These are phyloP conservation scores for Parapristionchus giblindavisi DNA, from an alignment of 2,888 invertebrate species.

Conservation along the genomic window DNA sequence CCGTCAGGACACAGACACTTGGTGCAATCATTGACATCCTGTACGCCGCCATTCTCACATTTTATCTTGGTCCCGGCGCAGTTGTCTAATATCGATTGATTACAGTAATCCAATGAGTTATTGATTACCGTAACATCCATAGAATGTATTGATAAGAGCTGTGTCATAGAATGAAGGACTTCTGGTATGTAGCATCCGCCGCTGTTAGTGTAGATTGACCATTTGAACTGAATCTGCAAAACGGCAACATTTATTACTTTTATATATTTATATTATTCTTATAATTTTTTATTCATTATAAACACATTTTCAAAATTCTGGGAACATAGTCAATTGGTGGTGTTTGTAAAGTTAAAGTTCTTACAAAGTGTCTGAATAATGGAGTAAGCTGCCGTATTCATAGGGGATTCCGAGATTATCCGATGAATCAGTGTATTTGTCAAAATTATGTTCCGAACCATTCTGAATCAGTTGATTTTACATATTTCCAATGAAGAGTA, in stretches of 20 bases:
- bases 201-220: constrained; percentile 9
- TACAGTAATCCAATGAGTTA: too few species aligned
- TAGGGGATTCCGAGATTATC: constrained; percentile 15
- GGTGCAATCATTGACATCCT: constrained; percentile 20
- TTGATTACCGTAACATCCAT: constrained; percentile 15
- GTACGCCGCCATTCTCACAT: constrained; percentile 18
- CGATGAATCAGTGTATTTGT: constrained; percentile 8
- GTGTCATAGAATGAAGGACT: constrained; percentile 19
- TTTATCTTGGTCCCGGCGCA: background rate
- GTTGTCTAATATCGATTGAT: background rate
- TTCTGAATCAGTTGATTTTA: too few species aligned
- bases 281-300: too few species aligned
- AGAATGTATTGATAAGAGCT: constrained; percentile 17
- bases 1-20: constrained; percentile 20
- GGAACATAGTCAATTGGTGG: too few species aligned
- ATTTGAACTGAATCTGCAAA: background rate
- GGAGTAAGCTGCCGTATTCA: constrained; percentile 20
- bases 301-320: too few species aligned
- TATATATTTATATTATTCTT: too few species aligned
- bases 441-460: constrained; percentile 24
- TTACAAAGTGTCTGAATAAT: constrained; percentile 20
- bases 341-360: background rate
- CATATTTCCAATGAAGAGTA: too few species aligned
- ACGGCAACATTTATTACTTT: background rate
- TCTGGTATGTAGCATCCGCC: background rate